A percentile compares a stretch with the other conserved stretches of the same genome.
phyloP scores from a whole-genome alignment of 1,140 invertebrate species.

The Pachypeltis micranthus region DNA sequence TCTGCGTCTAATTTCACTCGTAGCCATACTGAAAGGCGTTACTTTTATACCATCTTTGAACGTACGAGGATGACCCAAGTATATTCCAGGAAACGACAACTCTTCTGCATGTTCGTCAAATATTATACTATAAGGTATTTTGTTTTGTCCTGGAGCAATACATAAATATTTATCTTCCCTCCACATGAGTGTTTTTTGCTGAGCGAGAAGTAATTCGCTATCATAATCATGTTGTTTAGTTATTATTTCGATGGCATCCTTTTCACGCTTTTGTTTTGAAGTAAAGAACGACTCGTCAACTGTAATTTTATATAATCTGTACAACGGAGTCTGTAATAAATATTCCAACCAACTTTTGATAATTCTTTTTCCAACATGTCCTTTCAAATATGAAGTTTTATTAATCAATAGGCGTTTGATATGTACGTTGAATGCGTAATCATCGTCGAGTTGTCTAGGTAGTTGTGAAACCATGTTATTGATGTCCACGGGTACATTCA shows the following conservation, averaged over 20 bases:
- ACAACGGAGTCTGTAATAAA: conserved; percentile 21
- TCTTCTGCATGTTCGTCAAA: conserved; percentile 32
- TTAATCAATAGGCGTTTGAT: conserved; percentile 12
- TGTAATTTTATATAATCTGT: conserved; percentile 24
- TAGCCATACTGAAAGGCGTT: conserved; percentile 24
- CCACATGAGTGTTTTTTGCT: conserved; percentile 32
- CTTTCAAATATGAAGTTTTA: conserved; percentile 18
- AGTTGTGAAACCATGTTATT: conserved; percentile 5
- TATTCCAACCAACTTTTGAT: conserved; percentile 19
- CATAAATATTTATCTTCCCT: conserved; percentile 29
- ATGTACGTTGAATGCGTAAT: conserved; percentile 12
- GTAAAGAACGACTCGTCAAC: conserved; percentile 22
- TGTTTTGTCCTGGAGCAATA: conserved; percentile 29
- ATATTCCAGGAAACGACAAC: conserved; percentile 34
- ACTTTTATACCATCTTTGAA: conserved; percentile 27
- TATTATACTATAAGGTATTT: conserved; percentile 24
- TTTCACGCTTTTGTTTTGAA: neutral
- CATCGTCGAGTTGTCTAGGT: neutral
- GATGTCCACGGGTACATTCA: neutral
- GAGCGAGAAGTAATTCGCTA: conserved; percentile 27
- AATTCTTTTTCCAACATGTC: conserved; percentile 20
- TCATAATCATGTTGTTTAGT: too few species aligned
- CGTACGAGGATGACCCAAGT: conserved; percentile 29
- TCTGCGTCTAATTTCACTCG: conserved; percentile 26
- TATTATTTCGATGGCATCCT: conserved; percentile 7